A percentile compares a stretch with the other conserved stretches of the same genome.
These are phyloP conservation scores for Leptopilina myrica DNA, from an alignment of 2,888 invertebrate species.

Conservation along the genomic window DNA sequence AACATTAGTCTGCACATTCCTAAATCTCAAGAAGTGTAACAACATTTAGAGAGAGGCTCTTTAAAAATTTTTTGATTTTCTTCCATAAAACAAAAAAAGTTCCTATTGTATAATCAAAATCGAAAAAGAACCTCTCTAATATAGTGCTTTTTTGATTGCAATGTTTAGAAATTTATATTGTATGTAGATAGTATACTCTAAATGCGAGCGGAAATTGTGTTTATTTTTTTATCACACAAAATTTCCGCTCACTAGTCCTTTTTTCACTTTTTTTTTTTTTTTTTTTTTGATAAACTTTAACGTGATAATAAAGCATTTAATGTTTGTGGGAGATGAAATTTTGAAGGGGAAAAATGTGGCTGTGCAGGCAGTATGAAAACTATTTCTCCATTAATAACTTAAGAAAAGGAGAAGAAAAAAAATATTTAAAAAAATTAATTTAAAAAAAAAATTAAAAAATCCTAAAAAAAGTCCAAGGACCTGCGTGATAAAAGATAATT, in stretches of 20 bases:
- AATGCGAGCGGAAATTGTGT: constrained; percentile 23
- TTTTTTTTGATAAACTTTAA: constrained; percentile 30
- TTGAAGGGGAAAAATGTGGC: constrained; percentile 26
- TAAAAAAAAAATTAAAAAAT: constrained; percentile 41
- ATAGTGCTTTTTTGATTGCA: constrained; percentile 21
- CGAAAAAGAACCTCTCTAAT: neutral
- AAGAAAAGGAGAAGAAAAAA: constrained; percentile 35
- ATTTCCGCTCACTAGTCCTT: constrained; percentile 28
- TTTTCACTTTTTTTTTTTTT: neutral
- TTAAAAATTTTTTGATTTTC: constrained; percentile 21
- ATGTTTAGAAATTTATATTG: constrained; percentile 30
- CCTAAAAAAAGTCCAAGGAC: constrained; percentile 39
- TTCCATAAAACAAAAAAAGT: constrained; percentile 21
- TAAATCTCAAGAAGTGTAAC: constrained; percentile 27
- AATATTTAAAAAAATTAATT: constrained; percentile 18
- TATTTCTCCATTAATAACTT: constrained; percentile 37
- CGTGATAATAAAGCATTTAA: constrained; percentile 38
- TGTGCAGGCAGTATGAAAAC: constrained; percentile 44
- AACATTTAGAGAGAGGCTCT: neutral
- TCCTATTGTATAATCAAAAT: constrained; percentile 29
- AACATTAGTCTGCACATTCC: constrained; percentile 26
- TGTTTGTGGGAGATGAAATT: constrained; percentile 13
- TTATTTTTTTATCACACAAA: constrained; percentile 10
- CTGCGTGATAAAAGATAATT: constrained; percentile 18
- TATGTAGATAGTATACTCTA: neutral